Base-by-base conservation (phyloP, 1,140 invertebrate genomes). In the Araneus ventricosus region DNA sequence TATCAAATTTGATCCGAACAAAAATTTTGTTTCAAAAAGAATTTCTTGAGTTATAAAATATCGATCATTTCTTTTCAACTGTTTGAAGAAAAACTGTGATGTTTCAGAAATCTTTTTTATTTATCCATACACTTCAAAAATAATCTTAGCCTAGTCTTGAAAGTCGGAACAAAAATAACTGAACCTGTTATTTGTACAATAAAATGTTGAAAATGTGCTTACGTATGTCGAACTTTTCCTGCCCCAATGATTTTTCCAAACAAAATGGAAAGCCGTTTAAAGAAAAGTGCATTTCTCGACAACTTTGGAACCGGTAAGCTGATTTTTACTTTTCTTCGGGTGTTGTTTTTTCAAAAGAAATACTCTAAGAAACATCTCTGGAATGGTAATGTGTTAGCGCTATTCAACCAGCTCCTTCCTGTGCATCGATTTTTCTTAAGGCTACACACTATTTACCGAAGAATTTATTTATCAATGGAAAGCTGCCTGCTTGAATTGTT, bases 151-250 rank as follows among this genome's bases (percentile, higher is more conserved):
- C 70, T 20, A 37, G 20, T 37, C 17, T 34, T 37, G 4, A 20
- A 75, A 75, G 27, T 30, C 30, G 17, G 67, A 34, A 75, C 30
- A 75, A 30, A 37, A 75, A 75, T 75, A 75, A 75, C 30, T 34
- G 70, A 75, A 75, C 34, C 70, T 75, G 70, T 70, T 70, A 30
- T 75, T 34, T 75, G 30, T 17, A 75, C 17, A 75, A 75, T 75
- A 70, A 70, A 70, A 70, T 30, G n/a, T 27, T 70, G n/a, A 37
- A 75, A 75, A 75, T 34, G 34, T 75, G 70, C 70, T 75, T 75
- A 75, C 70, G 70, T 34, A 34, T 75, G 70, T 75, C 70, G 37
- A 34, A 75, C 70, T 34, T 75, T 75, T 75, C 34, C 30, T 27
- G 30, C 30, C 27, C 34, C 70, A 75, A 75, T 75, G 70, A 75